Evolutionary conservation across 2,797 vertebrate species (phyloP), one percentile per base, ranked within the genome.

Genomic region (Myoxocephalus aenaeus): DNA sequence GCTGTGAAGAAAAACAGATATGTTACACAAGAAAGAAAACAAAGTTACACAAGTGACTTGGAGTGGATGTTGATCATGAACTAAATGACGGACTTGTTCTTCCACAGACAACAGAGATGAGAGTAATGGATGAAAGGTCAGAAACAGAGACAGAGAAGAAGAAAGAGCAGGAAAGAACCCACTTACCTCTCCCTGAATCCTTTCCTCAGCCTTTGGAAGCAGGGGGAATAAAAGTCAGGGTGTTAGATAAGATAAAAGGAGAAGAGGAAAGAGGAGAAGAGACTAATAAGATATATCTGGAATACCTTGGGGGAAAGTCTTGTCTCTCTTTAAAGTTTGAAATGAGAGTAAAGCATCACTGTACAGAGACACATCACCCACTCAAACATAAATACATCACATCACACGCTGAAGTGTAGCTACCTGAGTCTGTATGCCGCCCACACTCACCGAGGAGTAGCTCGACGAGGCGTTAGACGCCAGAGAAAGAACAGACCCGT

Each of bases 381-480:
- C 38, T 27, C 17, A 75, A 46, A 72, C 38, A 69, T 14, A 61
- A 25, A 82, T 1, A 75, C 22, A 82, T 9, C 56, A 65, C 13
- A 58, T 12, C 5, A 67, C 36, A 48, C 8, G 65, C 3, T 46
- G 62, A 48, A 44, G 46, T 70, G 72, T 90, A 92, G 74, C 83
- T 93, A 92, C 89, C 90, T 92, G 88, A 70, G 57, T 71, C 44
- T 90, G 84, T 75, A 89, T 84, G 91, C 78, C 6, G 69, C 77
- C 69, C 65, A 81, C 83, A 95, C 98, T 98, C 96, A 99, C 98
- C 84, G 97, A 98, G 75, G 98, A 99, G 93, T 98, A 98, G 48
- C 86, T 97, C 40, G 98, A 99, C 0, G 98, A 99, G 0, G 97
- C 97, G 3, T 97, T 98, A 79, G 98, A 99, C n/a, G 97, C 97